phyloP scores from a whole-genome alignment of 2,888 invertebrate genomes.

The Perdita meconis region DNA sequence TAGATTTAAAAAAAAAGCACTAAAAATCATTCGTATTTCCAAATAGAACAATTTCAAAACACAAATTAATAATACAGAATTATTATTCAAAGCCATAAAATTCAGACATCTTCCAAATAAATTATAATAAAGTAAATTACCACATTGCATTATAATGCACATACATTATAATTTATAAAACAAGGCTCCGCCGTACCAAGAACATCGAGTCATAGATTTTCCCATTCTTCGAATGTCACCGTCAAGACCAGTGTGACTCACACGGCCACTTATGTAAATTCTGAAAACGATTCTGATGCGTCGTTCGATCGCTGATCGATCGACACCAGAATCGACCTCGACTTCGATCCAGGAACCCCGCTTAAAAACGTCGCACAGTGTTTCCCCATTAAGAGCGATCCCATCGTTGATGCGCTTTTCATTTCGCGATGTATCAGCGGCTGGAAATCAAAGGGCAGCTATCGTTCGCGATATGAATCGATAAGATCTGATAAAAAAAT shows the following conservation, averaged over 20 bases:
- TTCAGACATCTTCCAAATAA: too few species aligned
- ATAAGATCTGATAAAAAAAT: conserved; percentile 21
- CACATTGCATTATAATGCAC: too few species aligned
- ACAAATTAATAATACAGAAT: too few species aligned
- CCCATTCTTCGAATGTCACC: conserved; percentile 1
- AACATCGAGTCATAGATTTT: neutral
- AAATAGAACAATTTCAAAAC: too few species aligned
- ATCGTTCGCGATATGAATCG: conserved; percentile 20
- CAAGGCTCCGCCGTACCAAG: neutral
- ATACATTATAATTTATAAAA: neutral
- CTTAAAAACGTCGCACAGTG: neutral
- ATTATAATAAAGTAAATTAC: too few species aligned
- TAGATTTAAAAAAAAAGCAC: too few species aligned
- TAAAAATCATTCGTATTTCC: too few species aligned
- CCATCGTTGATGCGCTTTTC: neutral
- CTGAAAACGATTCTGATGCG: neutral
- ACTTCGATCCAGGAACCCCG: conserved; percentile 2
- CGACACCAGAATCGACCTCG: conserved; percentile 41
- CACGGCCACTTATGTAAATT: neutral
- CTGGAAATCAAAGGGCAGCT: neutral
- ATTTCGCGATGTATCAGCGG: neutral
- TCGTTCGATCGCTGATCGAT: conserved; percentile 10
- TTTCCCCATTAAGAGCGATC: neutral
- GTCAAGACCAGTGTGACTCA: conserved; percentile 5
- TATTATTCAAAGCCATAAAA: too few species aligned